Conservation (phyloP, 2,888 invertebrate genomes). For the Acanthosoma haemorrhoidale region DNA sequence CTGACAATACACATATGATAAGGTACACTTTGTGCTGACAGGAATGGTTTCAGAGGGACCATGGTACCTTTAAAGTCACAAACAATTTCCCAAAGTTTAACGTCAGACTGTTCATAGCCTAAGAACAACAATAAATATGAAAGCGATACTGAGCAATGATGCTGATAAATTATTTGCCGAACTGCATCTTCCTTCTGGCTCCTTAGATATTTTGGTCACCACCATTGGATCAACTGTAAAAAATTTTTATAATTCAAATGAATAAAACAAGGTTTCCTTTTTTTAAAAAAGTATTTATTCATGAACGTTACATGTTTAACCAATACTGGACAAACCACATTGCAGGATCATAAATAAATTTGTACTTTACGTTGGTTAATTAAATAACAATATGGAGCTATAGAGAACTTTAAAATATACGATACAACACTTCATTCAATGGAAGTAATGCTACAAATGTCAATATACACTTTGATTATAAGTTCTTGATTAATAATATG, state of each 20-base stretch:
- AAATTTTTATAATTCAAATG: background rate
- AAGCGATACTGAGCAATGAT: background rate
- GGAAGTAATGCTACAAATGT: background rate
- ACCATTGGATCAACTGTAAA: conserved; percentile 3
- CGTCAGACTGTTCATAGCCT: background rate
- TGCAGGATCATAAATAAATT: background rate
- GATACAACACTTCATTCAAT: background rate
- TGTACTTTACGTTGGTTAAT: conserved; percentile 19
- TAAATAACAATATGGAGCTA: background rate
- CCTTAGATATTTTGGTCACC: background rate
- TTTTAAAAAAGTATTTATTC: background rate
- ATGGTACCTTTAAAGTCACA: background rate
- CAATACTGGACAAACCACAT: conserved; percentile 18
- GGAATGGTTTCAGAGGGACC: background rate
- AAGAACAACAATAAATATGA: background rate
- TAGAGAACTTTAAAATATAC: background rate
- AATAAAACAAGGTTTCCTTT: background rate
- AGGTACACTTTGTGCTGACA: background rate
- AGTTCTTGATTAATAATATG: background rate
- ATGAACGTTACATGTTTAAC: background rate
- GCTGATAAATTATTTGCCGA: background rate
- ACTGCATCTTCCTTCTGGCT: background rate
- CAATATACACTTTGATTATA: background rate
- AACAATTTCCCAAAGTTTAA: background rate
- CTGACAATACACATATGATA: background rate